Evolutionary conservation across 2,797 vertebrate genomes (phyloP).

Genomic region (Syngnathus acus): DNA sequence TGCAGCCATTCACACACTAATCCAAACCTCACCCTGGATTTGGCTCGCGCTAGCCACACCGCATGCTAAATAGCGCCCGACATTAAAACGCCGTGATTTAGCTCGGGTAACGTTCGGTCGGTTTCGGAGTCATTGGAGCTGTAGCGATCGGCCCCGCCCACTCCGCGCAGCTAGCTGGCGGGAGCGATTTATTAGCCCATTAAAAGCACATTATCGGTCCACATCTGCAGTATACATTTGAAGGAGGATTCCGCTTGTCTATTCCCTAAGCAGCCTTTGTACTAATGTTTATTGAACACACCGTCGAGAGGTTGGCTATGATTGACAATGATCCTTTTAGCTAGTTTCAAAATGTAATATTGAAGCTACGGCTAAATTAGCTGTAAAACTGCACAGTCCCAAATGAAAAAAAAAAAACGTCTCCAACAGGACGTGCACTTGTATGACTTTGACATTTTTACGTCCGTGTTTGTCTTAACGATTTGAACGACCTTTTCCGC

Average conservation of each 20-base stretch:
- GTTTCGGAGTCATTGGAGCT: constrained; percentile 3
- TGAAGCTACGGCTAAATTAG: too few relatives aligned
- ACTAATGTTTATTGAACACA: too few relatives aligned
- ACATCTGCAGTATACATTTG: background rate
- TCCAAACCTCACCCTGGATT: background rate
- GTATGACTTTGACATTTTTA: constrained; percentile 7
- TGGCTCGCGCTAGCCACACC: background rate
- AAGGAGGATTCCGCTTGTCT: background rate
- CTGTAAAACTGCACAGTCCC: too few relatives aligned
- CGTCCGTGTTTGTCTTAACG: constrained; percentile 39
- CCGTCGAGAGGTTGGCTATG: too few relatives aligned
- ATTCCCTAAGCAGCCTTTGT: too few relatives aligned
- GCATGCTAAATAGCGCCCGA: background rate
- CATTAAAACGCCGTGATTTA: background rate
- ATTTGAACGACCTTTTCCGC: constrained; percentile 29
- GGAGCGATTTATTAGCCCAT: constrained; percentile 6
- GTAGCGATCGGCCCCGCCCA: background rate
- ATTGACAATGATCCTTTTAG: too few relatives aligned
- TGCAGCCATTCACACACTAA: background rate
- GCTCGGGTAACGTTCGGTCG: background rate
- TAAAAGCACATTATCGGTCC: constrained; percentile 1
- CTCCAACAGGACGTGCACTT: background rate
- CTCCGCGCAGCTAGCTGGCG: background rate
- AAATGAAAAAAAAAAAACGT: too few relatives aligned
- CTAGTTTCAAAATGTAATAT: too few relatives aligned